Conservation (phyloP, 2,888 invertebrate genomes). For the Cryptus armator region DNA sequence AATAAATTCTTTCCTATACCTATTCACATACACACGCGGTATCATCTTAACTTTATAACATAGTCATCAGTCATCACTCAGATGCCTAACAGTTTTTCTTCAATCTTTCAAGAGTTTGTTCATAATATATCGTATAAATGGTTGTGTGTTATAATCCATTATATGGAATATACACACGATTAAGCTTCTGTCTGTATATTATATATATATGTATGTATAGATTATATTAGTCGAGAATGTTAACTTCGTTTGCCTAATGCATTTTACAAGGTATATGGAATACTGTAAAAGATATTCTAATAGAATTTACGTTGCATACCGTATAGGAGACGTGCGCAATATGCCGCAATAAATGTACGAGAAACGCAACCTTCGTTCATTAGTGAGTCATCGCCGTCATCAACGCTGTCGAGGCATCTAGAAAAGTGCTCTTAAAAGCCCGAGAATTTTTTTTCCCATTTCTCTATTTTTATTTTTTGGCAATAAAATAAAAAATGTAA, state of each 20-base stretch:
- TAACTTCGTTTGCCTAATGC: constrained; percentile 29
- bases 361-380: constrained; percentile 73
- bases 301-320: constrained; percentile 11
- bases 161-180: constrained; percentile 8
- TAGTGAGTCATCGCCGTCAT: constrained; percentile 77
- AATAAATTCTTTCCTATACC: constrained; percentile 8
- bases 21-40: not conserved
- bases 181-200: constrained; percentile 4
- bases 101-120: not conserved
- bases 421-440: not conserved
- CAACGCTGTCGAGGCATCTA: constrained; percentile 22
- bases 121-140: constrained; percentile 10
- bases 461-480: not conserved
- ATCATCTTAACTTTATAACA: constrained; percentile 1
- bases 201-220: no score
- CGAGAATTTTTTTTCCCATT: not conserved
- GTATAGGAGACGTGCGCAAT: constrained; percentile 64
- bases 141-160: constrained; percentile 19
- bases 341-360: constrained; percentile 72
- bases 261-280: constrained; percentile 11
- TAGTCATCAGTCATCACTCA: constrained; percentile 26
- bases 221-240: not conserved
- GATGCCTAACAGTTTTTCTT: constrained; percentile 5
- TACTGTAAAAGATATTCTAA: constrained; percentile 14
- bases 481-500: not conserved